These are phyloP conservation scores for Tadarida brasiliensis DNA, from an alignment of 2,797 vertebrate genomes.

Conservation along the genomic window DNA sequence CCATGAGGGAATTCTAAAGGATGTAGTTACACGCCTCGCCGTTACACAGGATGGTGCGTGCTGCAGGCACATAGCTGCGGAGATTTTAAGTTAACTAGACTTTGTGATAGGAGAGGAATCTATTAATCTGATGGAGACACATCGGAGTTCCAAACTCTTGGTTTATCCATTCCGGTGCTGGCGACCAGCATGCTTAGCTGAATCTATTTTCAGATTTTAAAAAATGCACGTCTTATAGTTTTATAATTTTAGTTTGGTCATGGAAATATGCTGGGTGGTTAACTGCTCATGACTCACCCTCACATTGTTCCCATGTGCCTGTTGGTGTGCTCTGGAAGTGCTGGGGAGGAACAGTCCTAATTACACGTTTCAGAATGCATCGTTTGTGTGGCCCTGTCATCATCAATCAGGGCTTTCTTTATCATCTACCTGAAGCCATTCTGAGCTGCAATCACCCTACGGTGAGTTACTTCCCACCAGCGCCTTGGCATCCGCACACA, in stretches of 20 bases:
- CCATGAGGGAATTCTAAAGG: background rate
- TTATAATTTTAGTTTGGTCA: constrained; percentile 31
- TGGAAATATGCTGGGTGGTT: constrained; percentile 26
- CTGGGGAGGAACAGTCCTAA: constrained; percentile 44
- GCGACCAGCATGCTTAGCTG: background rate
- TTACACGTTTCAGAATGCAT: background rate
- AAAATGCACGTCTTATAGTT: background rate
- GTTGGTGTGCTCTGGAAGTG: background rate
- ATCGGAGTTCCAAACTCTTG: background rate
- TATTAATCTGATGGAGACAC: background rate
- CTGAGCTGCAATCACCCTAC: background rate
- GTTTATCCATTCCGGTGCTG: background rate
- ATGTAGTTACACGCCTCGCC: fast-evolving
- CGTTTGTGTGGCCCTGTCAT: background rate
- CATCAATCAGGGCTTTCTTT: background rate
- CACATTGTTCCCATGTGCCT: background rate
- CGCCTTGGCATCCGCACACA: background rate
- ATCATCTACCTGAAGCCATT: background rate
- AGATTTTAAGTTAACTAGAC: background rate
- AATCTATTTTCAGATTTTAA: background rate
- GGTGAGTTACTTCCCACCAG: constrained; percentile 20
- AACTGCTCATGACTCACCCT: constrained; percentile 40
- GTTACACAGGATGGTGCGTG: background rate
- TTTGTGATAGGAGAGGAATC: background rate
- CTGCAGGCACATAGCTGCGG: background rate